Percentiles rank a stretch among this genome's conserved stretches.
phyloP scores from a whole-genome alignment of 2,113 vertebrate species.

The Ailurus styani region DNA sequence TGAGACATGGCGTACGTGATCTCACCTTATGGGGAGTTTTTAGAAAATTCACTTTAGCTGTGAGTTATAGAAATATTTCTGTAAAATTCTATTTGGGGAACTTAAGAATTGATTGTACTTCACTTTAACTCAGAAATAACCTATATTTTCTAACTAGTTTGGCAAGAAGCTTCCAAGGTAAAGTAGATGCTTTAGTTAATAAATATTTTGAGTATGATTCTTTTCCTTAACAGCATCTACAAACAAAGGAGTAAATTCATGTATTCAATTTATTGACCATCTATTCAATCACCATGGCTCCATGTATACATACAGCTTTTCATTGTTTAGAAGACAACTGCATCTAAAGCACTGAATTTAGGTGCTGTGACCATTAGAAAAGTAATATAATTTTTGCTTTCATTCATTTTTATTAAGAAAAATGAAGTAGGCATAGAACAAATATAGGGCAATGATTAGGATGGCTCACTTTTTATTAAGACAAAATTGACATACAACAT shows the following conservation, averaged over 20 bases:
- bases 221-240: neutral
- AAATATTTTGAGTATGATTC: slow-evolving; percentile 23
- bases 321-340: neutral
- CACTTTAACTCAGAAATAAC: slow-evolving; percentile 43
- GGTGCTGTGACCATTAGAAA: neutral
- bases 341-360: neutral
- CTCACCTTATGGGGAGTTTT: slow-evolving; percentile 74
- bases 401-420: neutral
- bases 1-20: slow-evolving; percentile 62
- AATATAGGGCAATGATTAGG: neutral
- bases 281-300: neutral
- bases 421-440: neutral
- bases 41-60: slow-evolving; percentile 68
- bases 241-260: neutral
- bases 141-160: slow-evolving; percentile 47
- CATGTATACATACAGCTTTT: neutral
- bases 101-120: slow-evolving; percentile 39
- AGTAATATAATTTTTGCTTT: neutral
- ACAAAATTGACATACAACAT: neutral
- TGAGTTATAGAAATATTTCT: slow-evolving; percentile 69
- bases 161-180: slow-evolving; percentile 22
- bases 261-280: neutral
- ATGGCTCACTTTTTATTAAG: neutral
- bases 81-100: slow-evolving; percentile 61
- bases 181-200: slow-evolving; percentile 37